Conservation (phyloP, 2,888 invertebrate species). For the Bugula neritina region DNA sequence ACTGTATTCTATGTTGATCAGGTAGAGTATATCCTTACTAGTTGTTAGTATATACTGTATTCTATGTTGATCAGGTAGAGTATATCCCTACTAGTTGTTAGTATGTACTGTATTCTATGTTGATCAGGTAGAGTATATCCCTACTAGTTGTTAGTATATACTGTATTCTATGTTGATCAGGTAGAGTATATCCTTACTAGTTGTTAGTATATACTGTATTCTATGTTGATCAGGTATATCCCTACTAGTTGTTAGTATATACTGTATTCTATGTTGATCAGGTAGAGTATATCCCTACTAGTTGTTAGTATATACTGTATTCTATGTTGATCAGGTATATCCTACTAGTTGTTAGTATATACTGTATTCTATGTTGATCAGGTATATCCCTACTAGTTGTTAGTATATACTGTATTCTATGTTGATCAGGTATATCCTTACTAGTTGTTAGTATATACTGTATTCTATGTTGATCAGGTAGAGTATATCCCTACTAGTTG, state of each 20-base stretch:
- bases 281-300: neutral
- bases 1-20: neutral
- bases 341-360: neutral
- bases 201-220: neutral
- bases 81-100: neutral
- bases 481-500: neutral
- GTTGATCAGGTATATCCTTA: neutral
- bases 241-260: neutral
- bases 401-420: neutral
- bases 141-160: neutral
- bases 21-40: neutral
- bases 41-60: neutral
- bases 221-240: neutral
- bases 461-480: constrained; percentile 87
- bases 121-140: too few species aligned
- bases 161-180: too few species aligned
- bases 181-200: neutral
- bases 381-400: neutral
- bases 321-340: constrained; percentile 81
- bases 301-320: constrained; percentile 60
- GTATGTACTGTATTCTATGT: too few species aligned
- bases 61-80: too few species aligned
- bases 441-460: constrained; percentile 57
- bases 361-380: neutral
- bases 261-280: neutral